Base-by-base conservation (phyloP, 2,888 invertebrate species). In the Caradrina clavipalpis region DNA sequence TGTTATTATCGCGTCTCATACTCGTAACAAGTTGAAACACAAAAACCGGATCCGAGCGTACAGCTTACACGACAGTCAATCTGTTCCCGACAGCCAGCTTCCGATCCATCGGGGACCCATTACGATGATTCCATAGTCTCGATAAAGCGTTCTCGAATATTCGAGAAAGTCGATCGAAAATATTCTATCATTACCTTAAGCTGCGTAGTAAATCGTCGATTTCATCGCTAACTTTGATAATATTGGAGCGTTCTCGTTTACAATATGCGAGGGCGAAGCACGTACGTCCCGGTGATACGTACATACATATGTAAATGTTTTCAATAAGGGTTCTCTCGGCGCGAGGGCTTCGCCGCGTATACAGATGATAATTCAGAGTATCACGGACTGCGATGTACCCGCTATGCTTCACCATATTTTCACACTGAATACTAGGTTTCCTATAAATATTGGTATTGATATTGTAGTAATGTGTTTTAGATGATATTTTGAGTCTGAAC, bases 271-370 rank as follows among this genome's bases (percentile, higher is more conserved):
- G 85, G 71, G 85, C 80, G 86, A 84, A 70, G 76, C 78, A 82
- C 83, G 84, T 83, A 73, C 80, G 77, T 80, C 81, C 69, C 71
- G 78, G 66, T 83, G 87, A 88, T 90, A 89, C 86, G 83, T 76
- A 89, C 92, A 92, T 92, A 91, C 90, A 92, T 93, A 94, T 94
- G 94, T 92, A 93, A 93, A 94, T 94, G 90, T 92, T 94, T 93
- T 92, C 94, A 94, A 94, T 94, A 94, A 93, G 90, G 89, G 86
- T 81, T 80, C 76, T 72, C 75, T 70, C 76, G 80, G 66, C 80
- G 73, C 51, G 73, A 80, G 80, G 85, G 81, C 83, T 76, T 62
- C 69, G 73, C 74, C 67, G 51, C 84, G 87, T 86, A 86, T 87
- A 88, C 86, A 88, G 84, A 88, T 88, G 90, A 89, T 88, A 85